Evolutionary conservation across 2,113 vertebrate species (phyloP).

Genomic region (Notiomystis cincta): DNA sequence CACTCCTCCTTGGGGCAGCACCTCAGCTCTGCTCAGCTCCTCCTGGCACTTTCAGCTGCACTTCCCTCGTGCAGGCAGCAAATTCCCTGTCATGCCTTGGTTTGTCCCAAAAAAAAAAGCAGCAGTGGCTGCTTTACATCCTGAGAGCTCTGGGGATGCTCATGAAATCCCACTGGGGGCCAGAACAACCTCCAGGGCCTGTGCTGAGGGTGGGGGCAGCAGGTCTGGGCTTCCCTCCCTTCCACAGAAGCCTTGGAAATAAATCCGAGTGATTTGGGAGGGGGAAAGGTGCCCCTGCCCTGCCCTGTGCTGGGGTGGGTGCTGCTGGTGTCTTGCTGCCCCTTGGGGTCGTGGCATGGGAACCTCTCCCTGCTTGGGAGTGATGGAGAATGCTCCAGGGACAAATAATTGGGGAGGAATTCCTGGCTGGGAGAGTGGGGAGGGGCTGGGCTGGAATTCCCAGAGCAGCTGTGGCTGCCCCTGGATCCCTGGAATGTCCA

Average conservation of each 20-base stretch:
- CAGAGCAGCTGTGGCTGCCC: not conserved
- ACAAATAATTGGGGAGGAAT: not conserved
- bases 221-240: not conserved
- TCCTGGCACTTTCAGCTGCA: not conserved
- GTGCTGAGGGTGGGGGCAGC: too few species aligned
- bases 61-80: not conserved
- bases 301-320: too few species aligned
- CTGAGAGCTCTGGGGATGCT: not conserved
- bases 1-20: not conserved
- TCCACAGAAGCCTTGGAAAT: accelerated
- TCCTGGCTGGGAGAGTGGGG: not conserved
- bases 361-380: not conserved
- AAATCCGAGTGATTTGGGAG: not conserved
- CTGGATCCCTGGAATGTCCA: not conserved
- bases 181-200: not conserved
- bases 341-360: not conserved
- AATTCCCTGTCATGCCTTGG: not conserved
- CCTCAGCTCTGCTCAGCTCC: not conserved
- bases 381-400: not conserved
- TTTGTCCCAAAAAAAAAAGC: not conserved
- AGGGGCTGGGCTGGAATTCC: accelerated
- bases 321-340: too few species aligned
- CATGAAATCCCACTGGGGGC: not conserved
- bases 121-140: not conserved
- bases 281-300: not conserved